Conservation (phyloP, 64 coral and sea anemone genomes). For the Stichodactyla mertensii region DNA sequence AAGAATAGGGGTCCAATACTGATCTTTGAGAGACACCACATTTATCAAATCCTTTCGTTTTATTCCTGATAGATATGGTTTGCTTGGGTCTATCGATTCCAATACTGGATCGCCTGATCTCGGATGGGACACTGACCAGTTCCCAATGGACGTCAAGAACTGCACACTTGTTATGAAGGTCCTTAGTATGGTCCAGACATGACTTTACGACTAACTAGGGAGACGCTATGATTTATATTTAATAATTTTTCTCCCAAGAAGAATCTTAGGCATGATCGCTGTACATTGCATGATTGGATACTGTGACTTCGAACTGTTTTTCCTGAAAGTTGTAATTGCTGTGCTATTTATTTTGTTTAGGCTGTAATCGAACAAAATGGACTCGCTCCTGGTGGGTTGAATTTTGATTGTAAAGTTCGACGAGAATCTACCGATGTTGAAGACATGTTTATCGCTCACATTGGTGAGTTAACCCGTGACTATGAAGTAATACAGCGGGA, state of each 20-base stretch:
- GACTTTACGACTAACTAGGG: too few relatives aligned
- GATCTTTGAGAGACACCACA: neutral
- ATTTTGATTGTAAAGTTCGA: constrained; percentile 91
- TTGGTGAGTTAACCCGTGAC: constrained; percentile 38
- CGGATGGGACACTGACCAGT: constrained; percentile 91
- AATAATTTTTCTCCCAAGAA: too few relatives aligned
- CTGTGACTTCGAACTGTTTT: too few relatives aligned
- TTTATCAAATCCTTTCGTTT: neutral
- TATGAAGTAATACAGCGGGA: too few relatives aligned
- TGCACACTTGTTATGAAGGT: constrained; percentile 90
- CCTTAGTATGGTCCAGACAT: too few relatives aligned
- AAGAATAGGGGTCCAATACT: neutral
- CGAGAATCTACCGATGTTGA: constrained; percentile 75
- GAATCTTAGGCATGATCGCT: too few relatives aligned
- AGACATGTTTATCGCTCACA: constrained; percentile 87
- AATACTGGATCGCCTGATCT: constrained; percentile 89
- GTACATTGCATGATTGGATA: too few relatives aligned
- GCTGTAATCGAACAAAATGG: constrained; percentile 78
- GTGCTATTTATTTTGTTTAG: constrained; percentile 1
- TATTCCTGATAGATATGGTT: constrained; percentile 56
- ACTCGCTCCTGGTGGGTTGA: constrained; percentile 65
- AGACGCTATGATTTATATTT: too few relatives aligned
- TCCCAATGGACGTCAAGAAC: constrained; percentile 88
- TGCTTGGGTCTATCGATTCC: constrained; percentile 81
- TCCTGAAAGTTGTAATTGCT: neutral